Percentiles rank a stretch among this genome's conserved stretches.
These are phyloP conservation scores for Phalanger gymnotis DNA, from an alignment of 2,797 vertebrate genomes.

Conservation along the genomic window DNA sequence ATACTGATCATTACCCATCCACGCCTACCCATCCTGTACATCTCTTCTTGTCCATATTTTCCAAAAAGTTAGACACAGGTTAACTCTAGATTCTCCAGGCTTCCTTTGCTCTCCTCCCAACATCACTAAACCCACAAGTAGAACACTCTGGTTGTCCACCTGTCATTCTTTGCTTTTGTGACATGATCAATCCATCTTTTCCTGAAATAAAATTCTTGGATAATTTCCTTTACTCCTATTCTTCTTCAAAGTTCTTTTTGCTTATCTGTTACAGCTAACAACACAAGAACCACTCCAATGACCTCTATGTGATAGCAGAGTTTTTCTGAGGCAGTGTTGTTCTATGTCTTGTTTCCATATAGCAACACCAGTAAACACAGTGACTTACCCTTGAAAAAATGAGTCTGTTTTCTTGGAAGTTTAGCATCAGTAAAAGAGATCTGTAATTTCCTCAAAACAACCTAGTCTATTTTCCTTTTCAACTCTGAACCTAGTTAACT, in stretches of 20 bases:
- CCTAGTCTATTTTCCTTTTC: neutral
- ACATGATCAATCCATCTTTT: neutral
- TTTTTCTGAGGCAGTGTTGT: neutral
- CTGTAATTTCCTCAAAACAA: neutral
- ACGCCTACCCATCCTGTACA: neutral
- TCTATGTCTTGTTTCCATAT: neutral
- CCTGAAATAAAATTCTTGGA: neutral
- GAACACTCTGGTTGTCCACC: neutral
- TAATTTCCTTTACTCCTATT: neutral
- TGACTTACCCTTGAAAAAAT: neutral
- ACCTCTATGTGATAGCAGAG: neutral
- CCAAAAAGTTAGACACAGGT: neutral
- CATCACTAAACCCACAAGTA: neutral
- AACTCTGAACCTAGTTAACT: neutral
- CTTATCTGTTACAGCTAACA: neutral
- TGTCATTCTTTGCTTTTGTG: neutral
- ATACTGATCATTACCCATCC: neutral
- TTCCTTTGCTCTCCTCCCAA: neutral
- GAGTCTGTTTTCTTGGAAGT: neutral
- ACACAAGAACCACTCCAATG: neutral
- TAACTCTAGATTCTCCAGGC: neutral
- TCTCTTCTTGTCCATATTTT: neutral
- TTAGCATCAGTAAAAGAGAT: neutral
- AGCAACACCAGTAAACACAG: neutral
- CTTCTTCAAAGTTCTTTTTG: neutral